Conservation (phyloP, 2,797 vertebrate species). For the Crax fasciolata region DNA sequence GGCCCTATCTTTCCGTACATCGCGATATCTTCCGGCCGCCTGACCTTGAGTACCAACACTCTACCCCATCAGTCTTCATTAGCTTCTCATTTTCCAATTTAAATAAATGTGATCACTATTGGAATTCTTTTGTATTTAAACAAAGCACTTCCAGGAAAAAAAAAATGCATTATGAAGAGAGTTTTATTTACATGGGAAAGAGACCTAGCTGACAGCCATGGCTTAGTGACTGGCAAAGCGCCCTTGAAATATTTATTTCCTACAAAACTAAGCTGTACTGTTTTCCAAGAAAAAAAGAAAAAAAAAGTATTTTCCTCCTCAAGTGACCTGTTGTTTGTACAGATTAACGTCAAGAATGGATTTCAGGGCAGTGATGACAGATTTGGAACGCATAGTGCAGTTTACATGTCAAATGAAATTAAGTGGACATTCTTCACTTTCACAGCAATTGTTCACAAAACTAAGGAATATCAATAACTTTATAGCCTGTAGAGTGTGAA, state of each 20-base stretch:
- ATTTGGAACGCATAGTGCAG: not conserved
- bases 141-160: not conserved
- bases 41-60: too few relatives aligned
- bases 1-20: too few relatives aligned
- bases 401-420: slow-evolving; percentile 30
- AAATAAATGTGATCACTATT: not conserved
- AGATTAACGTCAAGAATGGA: slow-evolving; percentile 40
- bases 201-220: not conserved
- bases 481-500: not conserved
- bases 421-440: not conserved
- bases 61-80: not conserved
- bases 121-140: not conserved
- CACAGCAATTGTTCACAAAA: not conserved
- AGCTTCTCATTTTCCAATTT: not conserved
- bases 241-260: slow-evolving; percentile 1
- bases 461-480: not conserved
- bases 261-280: not conserved
- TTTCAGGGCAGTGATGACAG: not conserved
- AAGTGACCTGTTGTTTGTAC: not conserved
- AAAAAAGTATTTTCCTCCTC: not conserved
- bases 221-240: slow-evolving; percentile 4
- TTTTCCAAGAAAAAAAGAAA: slow-evolving; percentile 1
- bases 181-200: slow-evolving; percentile 6
- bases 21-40: too few relatives aligned
- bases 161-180: not conserved